These are phyloP conservation scores for Phengaris arion DNA, from an alignment of 2,888 invertebrate species.

Conservation along the genomic window DNA sequence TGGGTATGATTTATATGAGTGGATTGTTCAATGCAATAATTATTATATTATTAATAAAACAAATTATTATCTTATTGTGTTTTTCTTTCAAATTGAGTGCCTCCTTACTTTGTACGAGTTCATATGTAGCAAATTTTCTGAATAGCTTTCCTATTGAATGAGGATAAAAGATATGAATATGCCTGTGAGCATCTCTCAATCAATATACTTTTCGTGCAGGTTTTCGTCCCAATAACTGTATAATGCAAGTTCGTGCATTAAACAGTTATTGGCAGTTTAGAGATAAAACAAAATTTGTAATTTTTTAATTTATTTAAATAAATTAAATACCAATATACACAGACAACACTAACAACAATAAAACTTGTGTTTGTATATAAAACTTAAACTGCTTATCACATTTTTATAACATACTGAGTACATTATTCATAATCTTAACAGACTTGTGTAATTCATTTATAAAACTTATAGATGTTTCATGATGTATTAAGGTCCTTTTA, in stretches of 20 bases:
- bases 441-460: too few species aligned
- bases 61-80: slow-evolving; percentile 2
- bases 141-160: neutral
- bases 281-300: too few species aligned
- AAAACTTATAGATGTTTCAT: too few species aligned
- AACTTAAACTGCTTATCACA: slow-evolving; percentile 17
- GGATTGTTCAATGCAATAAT: slow-evolving; percentile 3
- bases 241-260: too few species aligned
- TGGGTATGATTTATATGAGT: neutral
- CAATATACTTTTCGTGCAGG: neutral
- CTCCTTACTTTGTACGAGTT: neutral
- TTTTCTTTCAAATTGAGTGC: neutral
- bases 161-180: neutral
- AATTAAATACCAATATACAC: slow-evolving; percentile 21
- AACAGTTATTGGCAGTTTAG: too few species aligned
- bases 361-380: neutral
- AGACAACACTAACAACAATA: slow-evolving; percentile 12
- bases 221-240: too few species aligned
- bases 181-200: neutral
- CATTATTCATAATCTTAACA: too few species aligned
- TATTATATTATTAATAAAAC: slow-evolving; percentile 14
- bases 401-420: neutral
- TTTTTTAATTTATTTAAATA: neutral
- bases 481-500: too few species aligned
- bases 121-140: neutral